Percentiles rank a stretch among this genome's conserved stretches.
phyloP scores from a whole-genome alignment of 2,888 invertebrate species.

The Lasioglossum oenotherae region DNA sequence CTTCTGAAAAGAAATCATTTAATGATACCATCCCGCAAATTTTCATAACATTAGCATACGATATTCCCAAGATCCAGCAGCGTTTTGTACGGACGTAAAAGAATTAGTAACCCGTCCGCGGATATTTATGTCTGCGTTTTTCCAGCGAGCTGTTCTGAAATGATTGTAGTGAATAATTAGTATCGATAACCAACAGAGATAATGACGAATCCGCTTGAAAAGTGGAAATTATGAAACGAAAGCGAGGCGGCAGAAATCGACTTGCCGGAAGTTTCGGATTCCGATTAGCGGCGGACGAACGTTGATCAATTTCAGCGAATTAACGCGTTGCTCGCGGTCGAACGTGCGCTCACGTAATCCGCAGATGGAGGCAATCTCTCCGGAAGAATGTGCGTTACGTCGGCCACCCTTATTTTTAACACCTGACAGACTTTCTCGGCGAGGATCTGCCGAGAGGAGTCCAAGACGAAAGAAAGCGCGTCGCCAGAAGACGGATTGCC shows the following conservation, averaged over 20 bases:
- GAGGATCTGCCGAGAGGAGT: slow-evolving; percentile 10
- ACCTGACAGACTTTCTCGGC: slow-evolving; percentile 51
- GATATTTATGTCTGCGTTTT: neutral
- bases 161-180: neutral
- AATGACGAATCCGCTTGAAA: neutral
- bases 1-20: neutral
- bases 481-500: slow-evolving; percentile 36
- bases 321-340: neutral
- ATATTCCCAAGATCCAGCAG: neutral
- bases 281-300: neutral
- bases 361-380: slow-evolving; percentile 2
- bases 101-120: neutral
- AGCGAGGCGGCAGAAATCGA: neutral
- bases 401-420: slow-evolving; percentile 37
- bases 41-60: neutral
- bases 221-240: neutral
- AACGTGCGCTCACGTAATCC: slow-evolving; percentile 6
- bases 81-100: neutral
- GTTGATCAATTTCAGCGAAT: slow-evolving; percentile 4
- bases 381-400: slow-evolving; percentile 17
- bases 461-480: slow-evolving; percentile 54
- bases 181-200: neutral
- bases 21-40: neutral
- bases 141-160: neutral
- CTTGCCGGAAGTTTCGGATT: neutral